phyloP scores from a whole-genome alignment of 2,888 invertebrate genomes.

The Caenorhabditis sp. region DNA sequence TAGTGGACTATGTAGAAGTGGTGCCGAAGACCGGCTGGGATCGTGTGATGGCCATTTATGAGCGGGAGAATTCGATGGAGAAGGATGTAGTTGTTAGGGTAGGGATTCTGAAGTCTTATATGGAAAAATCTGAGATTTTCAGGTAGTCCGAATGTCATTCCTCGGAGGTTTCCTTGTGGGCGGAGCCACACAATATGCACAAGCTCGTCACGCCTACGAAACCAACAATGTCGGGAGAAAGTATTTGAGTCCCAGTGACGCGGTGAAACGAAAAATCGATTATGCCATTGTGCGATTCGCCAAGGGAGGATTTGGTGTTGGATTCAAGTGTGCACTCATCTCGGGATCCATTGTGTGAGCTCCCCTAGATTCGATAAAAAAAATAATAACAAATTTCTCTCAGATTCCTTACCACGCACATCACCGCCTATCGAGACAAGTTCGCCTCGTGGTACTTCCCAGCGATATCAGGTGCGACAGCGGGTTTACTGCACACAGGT shows the following conservation, averaged over 20 bases:
- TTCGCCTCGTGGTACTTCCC: constrained; percentile 77
- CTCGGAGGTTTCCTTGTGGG: constrained; percentile 74
- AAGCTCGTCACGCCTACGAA: constrained; percentile 72
- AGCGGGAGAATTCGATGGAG: constrained; percentile 68
- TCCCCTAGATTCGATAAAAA: too few relatives aligned
- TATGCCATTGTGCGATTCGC: constrained; percentile 75
- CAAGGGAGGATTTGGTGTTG: constrained; percentile 72
- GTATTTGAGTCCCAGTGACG: constrained; percentile 74
- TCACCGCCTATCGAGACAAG: constrained; percentile 71
- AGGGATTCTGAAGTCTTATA: too few relatives aligned
- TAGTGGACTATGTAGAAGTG: constrained; percentile 1
- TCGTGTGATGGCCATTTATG: constrained; percentile 69
- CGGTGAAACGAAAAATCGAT: constrained; percentile 73
- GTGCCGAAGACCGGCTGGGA: constrained; percentile 70
- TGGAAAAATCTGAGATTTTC: not conserved
- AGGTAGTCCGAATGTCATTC: constrained; percentile 73
- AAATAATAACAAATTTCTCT: too few relatives aligned
- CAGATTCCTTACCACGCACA: constrained; percentile 74
- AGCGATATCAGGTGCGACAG: constrained; percentile 77
- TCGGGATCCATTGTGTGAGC: constrained; percentile 76
- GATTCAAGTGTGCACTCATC: constrained; percentile 72
- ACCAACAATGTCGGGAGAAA: constrained; percentile 70
- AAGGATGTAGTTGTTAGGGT: constrained; percentile 68
- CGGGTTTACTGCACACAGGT: constrained; percentile 72
- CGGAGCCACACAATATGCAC: constrained; percentile 71